Percentiles rank a stretch among this genome's conserved stretches.
phyloP scores from a whole-genome alignment of 2,797 vertebrate species.

The Chrysocyon brachyurus region DNA sequence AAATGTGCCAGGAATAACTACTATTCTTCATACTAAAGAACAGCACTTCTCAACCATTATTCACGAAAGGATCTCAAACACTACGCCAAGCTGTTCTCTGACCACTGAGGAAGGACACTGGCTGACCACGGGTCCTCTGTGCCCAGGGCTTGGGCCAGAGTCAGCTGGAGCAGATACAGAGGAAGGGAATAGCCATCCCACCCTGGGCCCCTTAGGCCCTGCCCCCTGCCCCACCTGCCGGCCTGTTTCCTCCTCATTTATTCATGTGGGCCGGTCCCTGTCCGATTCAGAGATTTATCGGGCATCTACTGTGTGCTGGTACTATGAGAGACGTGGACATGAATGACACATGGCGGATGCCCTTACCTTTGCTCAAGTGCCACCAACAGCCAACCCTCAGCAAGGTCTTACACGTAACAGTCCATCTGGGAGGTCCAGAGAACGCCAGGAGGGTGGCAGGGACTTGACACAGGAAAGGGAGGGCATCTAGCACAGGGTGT shows the following conservation, averaged over 20 bases:
- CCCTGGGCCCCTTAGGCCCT: background rate
- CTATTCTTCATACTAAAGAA: slow-evolving; percentile 57
- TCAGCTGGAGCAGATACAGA: background rate
- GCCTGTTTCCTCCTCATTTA: background rate
- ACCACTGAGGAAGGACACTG: background rate
- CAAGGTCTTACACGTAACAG: fast-evolving
- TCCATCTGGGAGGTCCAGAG: background rate
- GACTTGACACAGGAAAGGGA: background rate
- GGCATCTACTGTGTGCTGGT: background rate
- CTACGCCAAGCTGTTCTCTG: background rate
- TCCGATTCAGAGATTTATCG: background rate
- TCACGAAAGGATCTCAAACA: slow-evolving; percentile 10
- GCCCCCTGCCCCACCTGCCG: no score
- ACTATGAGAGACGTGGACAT: fast-evolving
- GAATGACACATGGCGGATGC: no score
- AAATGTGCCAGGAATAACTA: slow-evolving; percentile 62
- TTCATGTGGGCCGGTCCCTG: background rate
- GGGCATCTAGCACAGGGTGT: fast-evolving
- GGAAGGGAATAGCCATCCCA: background rate
- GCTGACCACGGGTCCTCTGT: background rate
- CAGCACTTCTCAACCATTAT: background rate
- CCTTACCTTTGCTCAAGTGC: background rate
- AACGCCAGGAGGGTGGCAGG: background rate
- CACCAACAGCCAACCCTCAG: background rate
- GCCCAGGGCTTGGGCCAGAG: background rate